Evolutionary conservation across 2,113 vertebrate species (phyloP), one percentile per base, ranked within the genome.

Genomic region (Mugil cephalus): DNA sequence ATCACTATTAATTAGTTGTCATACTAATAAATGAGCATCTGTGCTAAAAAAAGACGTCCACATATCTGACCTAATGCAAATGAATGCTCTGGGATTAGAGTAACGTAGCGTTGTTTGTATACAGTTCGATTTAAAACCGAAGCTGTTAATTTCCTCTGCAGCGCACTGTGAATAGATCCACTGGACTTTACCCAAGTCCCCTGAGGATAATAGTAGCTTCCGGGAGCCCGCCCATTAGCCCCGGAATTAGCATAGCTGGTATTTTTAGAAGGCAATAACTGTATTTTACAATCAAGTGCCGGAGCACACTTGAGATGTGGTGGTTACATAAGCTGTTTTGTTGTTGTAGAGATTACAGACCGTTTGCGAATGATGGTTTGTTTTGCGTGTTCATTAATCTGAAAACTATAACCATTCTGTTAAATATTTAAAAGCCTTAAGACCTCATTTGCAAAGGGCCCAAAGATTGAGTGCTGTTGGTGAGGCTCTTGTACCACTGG

Each of bases 401-500:
- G 53, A 43, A 85, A 79, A 86, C 77, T 73, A 83, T 90, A 89
- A 71, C 74, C 76, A 71, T 71, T 80, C 39, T 69, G 69, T 87
- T 91, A 77, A 92, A 91, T 91, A 91, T 91, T 91, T 85, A 87
- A 85, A 73, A 55, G 40, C 55, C 56, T 64, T 69, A 42, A 79
- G 42, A 82, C 39, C 72, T 80, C 13, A 89, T 90, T 90, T 88
- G 61, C 77, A 48, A n/a, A 68, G 4, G 69, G 63, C 86, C 52
- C 55, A 79, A 77, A 84, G 80, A 89, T 65, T 77, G 82, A 87
- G 43, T 71, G 74, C 47, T 30, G 52, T 66, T 76, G 48, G 83
- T 69, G 67, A 69, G 69, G 79, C 68, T 73, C 4, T 52, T 78
- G 64, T 62, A 48, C 60, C 52, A 56, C 17, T 35, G 10, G 68